Conservation (phyloP, 1,140 invertebrate species). For the Ceratosolen fusciceps region DNA sequence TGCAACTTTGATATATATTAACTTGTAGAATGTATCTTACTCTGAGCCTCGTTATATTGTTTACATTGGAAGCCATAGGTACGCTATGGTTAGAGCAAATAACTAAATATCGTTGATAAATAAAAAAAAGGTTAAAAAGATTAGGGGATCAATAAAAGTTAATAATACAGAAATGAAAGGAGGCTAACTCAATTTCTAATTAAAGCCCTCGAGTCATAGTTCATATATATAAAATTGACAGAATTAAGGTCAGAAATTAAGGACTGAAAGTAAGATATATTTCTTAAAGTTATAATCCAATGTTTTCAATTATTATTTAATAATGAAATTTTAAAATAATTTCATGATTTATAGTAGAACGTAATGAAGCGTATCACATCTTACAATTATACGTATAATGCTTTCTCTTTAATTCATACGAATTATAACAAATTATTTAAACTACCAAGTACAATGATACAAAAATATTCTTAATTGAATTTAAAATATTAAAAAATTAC, state of each 20-base stretch:
- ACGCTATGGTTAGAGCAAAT: neutral
- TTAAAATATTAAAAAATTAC: too few species aligned
- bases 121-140: neutral
- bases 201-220: neutral
- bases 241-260: neutral
- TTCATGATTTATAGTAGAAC: too few species aligned
- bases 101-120: neutral
- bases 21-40: neutral
- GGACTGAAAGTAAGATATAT: neutral
- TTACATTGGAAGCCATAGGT: neutral
- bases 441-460: too few species aligned
- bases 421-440: too few species aligned
- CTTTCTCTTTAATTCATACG: too few species aligned
- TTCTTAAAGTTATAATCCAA: too few species aligned
- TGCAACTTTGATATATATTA: neutral
- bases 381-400: too few species aligned
- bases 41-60: neutral
- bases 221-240: neutral
- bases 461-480: too few species aligned
- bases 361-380: too few species aligned
- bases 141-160: neutral
- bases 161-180: neutral
- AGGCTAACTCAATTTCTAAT: neutral
- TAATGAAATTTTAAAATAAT: too few species aligned
- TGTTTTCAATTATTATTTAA: too few species aligned